phyloP scores from a whole-genome alignment of 2,797 vertebrate genomes.

The Cuniculus paca region DNA sequence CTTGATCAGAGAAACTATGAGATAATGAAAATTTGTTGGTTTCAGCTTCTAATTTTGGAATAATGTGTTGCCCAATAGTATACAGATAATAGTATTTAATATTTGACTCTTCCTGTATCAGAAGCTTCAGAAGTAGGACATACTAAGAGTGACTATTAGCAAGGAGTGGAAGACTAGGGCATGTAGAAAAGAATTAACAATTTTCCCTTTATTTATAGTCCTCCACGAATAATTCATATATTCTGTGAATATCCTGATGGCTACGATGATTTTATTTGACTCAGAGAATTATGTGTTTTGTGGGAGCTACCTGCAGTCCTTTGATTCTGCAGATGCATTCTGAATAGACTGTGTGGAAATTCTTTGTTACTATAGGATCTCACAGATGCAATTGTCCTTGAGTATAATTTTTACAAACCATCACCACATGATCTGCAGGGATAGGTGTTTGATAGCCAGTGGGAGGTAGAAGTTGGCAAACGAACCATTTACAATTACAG shows the following conservation, averaged over 20 bases:
- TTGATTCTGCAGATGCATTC: conserved; percentile 33
- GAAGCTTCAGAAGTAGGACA: conserved; percentile 47
- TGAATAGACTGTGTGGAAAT: conserved; percentile 48
- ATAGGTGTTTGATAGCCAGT: conserved; percentile 55
- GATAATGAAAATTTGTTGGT: conserved; percentile 51
- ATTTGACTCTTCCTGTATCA: conserved; percentile 36
- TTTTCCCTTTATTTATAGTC: neutral
- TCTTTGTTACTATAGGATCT: conserved; percentile 49
- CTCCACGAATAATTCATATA: conserved; percentile 51
- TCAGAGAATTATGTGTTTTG: conserved; percentile 47
- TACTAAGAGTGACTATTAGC: conserved; percentile 46
- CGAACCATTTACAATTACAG: conserved; percentile 67
- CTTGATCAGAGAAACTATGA: conserved; percentile 21
- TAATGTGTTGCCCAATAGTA: conserved; percentile 38
- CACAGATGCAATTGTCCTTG: conserved; percentile 8
- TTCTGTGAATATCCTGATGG: conserved; percentile 37
- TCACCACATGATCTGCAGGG: neutral
- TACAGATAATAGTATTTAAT: neutral
- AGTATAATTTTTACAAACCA: neutral
- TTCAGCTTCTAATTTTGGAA: conserved; percentile 10
- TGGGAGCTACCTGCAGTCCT: neutral
- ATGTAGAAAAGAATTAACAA: conserved; percentile 34
- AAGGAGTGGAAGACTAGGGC: conserved; percentile 28
- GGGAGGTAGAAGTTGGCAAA: conserved; percentile 68
- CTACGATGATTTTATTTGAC: conserved; percentile 33